Evolutionary conservation across 2,113 vertebrate genomes (phyloP), one percentile per base, ranked within the genome.

Genomic region (Etia nguti): DNA sequence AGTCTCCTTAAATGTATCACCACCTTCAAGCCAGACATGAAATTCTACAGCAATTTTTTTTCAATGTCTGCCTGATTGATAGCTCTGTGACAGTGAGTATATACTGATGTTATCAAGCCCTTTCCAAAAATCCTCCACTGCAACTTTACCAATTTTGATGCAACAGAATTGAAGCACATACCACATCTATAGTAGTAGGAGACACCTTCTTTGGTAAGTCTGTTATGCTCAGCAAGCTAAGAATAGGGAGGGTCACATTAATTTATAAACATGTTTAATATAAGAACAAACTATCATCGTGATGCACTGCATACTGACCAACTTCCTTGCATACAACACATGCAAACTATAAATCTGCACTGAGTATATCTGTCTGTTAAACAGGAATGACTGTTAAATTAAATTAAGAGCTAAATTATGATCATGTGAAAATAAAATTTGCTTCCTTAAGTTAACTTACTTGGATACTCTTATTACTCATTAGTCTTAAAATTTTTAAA

Each of bases 161-260:
- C 3, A 70, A 70, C 4, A 73, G 22, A 43, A 73, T 24, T 4
- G 36, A 73, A 46, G 13, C 38, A 43, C 26, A 6, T 73, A 24
- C 3, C 13, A 3, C 8, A 16, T 43, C 13, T 43, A 26, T 43
- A 70, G 12, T 24, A 1, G 38, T 70, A 70, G 36, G 38, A 70
- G 0, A 24, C 1, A 5, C 0, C 65, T 22, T 0, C 36, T 70
- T 70, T 43, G n/a, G n/a, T 43, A 70, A 70, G 36, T 43, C 36
- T 70, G 12, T 41, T 24, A 70, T 0, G 36, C 65, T 70, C 65
- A 38, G 34, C 10, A 65, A 13, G 34, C 43, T 46, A 62, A 62
- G 20, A 8, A 1, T 6, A 41, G 12, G 10, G n/a, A 34, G 29
- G 20, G 59, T 70, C 5, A 6, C 12, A 43, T 70, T 43, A 6